Percentiles rank a stretch among this genome's conserved stretches.
Conservation (phyloP, 2,797 vertebrate genomes). For the Emys orbicularis region DNA sequence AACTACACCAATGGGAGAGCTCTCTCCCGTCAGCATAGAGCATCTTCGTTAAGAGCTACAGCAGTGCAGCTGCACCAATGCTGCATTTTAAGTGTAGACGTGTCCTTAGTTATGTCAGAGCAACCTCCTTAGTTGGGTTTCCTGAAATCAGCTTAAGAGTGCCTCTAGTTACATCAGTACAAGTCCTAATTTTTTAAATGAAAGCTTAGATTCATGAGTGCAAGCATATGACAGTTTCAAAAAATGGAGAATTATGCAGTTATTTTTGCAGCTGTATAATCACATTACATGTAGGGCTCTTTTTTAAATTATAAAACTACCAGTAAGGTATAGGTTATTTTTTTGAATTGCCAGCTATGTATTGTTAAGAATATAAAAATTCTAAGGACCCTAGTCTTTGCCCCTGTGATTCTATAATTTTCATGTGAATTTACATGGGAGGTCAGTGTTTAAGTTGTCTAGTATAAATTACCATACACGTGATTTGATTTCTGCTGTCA, state of each 20-base stretch:
- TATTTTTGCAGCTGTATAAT: background rate
- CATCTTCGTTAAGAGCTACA: background rate
- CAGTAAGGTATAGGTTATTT: background rate
- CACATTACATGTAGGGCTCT: background rate
- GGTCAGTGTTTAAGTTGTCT: background rate
- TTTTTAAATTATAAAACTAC: background rate
- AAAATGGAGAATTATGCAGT: background rate
- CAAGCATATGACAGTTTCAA: background rate
- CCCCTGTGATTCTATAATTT: background rate
- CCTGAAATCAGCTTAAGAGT: background rate
- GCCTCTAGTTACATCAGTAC: background rate
- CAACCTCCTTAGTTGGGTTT: background rate
- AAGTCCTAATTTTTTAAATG: background rate
- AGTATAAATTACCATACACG: background rate
- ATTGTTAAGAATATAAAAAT: background rate
- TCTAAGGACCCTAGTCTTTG: background rate
- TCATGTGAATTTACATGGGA: background rate
- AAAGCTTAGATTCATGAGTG: background rate
- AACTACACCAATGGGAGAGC: background rate
- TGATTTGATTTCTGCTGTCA: background rate
- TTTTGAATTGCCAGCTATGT: background rate
- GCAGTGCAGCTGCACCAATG: background rate
- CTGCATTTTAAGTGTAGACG: background rate
- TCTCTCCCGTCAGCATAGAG: background rate
- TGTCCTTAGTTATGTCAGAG: background rate